Base-by-base conservation (phyloP, 2,888 invertebrate species). In the Chirona hameri region DNA sequence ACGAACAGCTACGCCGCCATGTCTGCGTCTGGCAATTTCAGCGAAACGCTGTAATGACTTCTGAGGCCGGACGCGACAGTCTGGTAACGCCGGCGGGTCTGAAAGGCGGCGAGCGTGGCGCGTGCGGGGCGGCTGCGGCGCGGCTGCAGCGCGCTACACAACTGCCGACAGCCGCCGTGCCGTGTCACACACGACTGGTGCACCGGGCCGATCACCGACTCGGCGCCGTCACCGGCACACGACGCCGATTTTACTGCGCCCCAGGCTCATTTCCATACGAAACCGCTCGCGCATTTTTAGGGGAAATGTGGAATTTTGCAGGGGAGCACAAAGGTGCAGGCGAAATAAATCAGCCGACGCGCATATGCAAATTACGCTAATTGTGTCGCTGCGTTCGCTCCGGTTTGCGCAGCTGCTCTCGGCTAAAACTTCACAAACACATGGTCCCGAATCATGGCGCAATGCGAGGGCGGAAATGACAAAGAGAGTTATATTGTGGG, bases 301-400 rank as follows among this genome's bases (percentile, higher is more conserved):
- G 76, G 76, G 76, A 76, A 76, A 76, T 46, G 39, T 27, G 76
- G 76, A 76, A 76, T 76, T 76, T 46, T 76, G 76, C 24, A 39
- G 76, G 76, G 76, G 76, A 46, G 12, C 76, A 76, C 76, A 76
- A 76, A 76, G 24, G 76, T 76, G 76, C 7, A 39, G 46, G n/a
- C 9, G 12, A 76, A 76, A 76, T 46, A 46, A 76, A 76, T 46
- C 46, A 39, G 21, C 46, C 18, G 76, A 12, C 39, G 14, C 76
- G 76, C 76, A 76, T 76, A 76, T 76, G 76, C 76, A 76, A 76
- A 76, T 76, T 76, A 76, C 76, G 21, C 76, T 76, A 76, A 76
- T 76, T 76, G 76, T 76, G 39, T n/a, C 76, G 76, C 21, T 39
- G 39, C 39, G 76, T 27, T 24, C 76, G 46, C 76, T 10, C 24